These are phyloP conservation scores for Myxocyprinus asiaticus DNA, from an alignment of 2,113 vertebrate genomes.

Conservation along the genomic window DNA sequence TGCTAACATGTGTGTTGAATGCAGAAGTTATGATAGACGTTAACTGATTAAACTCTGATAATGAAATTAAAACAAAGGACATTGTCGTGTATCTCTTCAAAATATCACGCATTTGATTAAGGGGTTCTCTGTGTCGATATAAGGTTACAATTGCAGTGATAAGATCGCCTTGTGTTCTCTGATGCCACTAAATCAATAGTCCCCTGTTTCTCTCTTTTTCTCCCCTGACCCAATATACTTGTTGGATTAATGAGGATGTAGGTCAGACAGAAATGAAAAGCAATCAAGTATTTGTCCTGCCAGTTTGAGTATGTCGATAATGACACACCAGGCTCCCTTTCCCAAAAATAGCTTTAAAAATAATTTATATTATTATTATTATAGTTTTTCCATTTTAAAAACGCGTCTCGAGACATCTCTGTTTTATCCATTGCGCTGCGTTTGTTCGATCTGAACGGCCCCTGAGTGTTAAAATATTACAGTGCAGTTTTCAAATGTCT, in stretches of 20 bases:
- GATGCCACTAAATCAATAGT: no score
- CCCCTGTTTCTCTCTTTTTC: neutral
- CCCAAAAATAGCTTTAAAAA: constrained; percentile 31
- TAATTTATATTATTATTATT: no score
- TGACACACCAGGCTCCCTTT: neutral
- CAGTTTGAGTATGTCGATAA: constrained; percentile 7
- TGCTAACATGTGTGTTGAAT: neutral
- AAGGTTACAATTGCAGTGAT: neutral
- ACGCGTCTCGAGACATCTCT: no score
- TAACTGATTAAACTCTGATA: neutral
- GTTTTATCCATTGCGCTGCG: no score
- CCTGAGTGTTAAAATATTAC: no score
- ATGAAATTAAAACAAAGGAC: neutral
- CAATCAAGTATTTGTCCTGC: neutral
- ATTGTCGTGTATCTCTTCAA: neutral
- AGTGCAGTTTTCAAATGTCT: no score
- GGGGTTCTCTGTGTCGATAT: neutral
- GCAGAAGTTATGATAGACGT: neutral
- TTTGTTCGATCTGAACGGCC: no score
- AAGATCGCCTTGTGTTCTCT: no score
- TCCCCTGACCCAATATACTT: neutral
- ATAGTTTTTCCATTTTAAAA: no score
- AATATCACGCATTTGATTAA: neutral
- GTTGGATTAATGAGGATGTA: neutral
- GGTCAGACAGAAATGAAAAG: neutral